Conservation (phyloP, 1,140 invertebrate species). For the Drosophila tani region DNA sequence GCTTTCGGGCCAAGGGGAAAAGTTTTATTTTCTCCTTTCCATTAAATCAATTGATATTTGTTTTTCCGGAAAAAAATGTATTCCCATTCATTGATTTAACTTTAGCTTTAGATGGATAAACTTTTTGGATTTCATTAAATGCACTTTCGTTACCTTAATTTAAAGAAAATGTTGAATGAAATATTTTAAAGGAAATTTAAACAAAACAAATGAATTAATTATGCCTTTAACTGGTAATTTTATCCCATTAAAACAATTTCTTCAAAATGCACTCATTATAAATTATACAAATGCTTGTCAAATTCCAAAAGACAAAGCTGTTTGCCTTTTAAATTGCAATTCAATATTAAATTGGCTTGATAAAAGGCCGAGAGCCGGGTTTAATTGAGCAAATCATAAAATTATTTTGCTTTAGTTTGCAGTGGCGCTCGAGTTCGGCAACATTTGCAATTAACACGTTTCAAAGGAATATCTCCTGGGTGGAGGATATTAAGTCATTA, state of each 20-base stretch:
- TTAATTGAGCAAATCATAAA: slow-evolving; percentile 48
- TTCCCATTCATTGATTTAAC: neutral
- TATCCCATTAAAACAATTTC: neutral
- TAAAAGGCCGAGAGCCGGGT: slow-evolving; percentile 31
- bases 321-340: slow-evolving; percentile 4
- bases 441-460: slow-evolving; percentile 51
- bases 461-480: slow-evolving; percentile 44
- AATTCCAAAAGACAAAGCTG: neutral
- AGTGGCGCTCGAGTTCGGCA: slow-evolving; percentile 4
- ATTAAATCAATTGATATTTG: slow-evolving; percentile 19
- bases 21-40: slow-evolving; percentile 15
- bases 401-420: slow-evolving; percentile 33
- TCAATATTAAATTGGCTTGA: slow-evolving; percentile 15
- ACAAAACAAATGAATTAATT: neutral
- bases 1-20: neutral
- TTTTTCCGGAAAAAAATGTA: neutral
- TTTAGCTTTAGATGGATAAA: neutral
- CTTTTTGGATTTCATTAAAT: no score
- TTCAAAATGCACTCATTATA: neutral
- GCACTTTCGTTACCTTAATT: neutral
- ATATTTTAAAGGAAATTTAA: neutral
- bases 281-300: neutral
- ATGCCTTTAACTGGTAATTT: neutral
- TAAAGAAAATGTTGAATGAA: neutral
- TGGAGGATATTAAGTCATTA: slow-evolving; percentile 50